phyloP scores from a whole-genome alignment of 2,797 vertebrate species.

The Pygocentrus nattereri region DNA sequence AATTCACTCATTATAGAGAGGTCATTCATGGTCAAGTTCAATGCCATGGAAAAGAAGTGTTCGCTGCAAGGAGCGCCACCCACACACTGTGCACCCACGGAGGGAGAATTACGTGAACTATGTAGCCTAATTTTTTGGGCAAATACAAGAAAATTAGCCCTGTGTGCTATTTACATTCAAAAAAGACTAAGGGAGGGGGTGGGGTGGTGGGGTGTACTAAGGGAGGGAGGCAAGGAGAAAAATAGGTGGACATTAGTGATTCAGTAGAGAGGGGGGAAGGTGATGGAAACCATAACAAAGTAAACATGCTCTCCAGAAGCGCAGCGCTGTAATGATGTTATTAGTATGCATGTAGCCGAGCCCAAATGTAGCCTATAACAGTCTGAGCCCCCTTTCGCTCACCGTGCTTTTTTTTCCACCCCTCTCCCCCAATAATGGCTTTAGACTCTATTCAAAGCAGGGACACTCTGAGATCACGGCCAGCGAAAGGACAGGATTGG shows the following conservation, averaged over 20 bases:
- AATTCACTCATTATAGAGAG: constrained; percentile 98
- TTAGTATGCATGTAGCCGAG: constrained; percentile 93
- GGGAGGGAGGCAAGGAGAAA: constrained; percentile 61
- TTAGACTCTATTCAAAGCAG: constrained; percentile 81
- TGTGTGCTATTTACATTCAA: constrained; percentile 91
- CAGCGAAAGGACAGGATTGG: constrained; percentile 69
- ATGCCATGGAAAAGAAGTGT: constrained; percentile 92
- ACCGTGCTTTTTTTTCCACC: constrained; percentile 41
- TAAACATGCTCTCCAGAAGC: constrained; percentile 89
- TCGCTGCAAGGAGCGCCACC: constrained; percentile 85
- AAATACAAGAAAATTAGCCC: constrained; percentile 93
- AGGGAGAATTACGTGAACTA: constrained; percentile 87
- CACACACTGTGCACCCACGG: constrained; percentile 68
- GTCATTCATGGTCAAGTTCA: constrained; percentile 97
- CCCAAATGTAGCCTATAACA: constrained; percentile 90
- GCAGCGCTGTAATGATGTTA: constrained; percentile 91
- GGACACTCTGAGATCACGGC: constrained; percentile 72
- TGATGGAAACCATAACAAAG: constrained; percentile 90
- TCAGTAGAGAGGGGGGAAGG: constrained; percentile 82
- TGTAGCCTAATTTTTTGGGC: constrained; percentile 90
- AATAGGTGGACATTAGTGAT: constrained; percentile 84
- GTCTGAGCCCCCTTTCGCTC: constrained; percentile 75
- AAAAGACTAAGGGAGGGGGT: constrained; percentile 25
- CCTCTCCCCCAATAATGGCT: constrained; percentile 77
- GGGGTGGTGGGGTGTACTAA: constrained; percentile 60